A percentile compares a stretch with the other conserved stretches of the same genome.
Evolutionary conservation across 1,140 invertebrate genomes (phyloP).

Genomic region (Heliconius himera): DNA sequence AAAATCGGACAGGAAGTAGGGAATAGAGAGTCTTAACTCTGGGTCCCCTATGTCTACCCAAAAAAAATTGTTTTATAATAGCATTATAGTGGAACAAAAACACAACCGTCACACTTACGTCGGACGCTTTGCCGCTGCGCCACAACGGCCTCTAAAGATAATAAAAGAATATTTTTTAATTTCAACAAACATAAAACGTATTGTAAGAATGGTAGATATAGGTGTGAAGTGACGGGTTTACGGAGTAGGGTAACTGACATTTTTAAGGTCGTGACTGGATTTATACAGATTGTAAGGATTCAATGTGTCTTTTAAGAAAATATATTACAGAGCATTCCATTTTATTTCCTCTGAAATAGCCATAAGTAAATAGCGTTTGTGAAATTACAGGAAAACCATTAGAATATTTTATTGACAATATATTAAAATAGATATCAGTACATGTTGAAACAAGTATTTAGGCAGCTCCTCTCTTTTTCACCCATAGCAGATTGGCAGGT

Average conservation of each 20-base stretch:
- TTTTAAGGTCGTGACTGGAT: conserved; percentile 21
- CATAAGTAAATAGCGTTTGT: not conserved
- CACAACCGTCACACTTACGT: too few relatives aligned
- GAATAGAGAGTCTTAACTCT: too few relatives aligned
- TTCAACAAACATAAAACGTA: not conserved
- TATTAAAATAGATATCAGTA: too few relatives aligned
- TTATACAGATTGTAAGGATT: conserved; percentile 11
- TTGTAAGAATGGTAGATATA: conserved; percentile 15
- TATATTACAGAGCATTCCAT: not conserved
- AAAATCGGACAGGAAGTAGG: too few relatives aligned
- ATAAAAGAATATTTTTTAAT: not conserved
- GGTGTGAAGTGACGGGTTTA: conserved; percentile 6
- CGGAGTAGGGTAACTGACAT: not conserved
- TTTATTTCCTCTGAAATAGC: not conserved
- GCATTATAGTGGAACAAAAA: too few relatives aligned
- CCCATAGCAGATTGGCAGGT: too few relatives aligned
- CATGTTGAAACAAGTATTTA: too few relatives aligned
- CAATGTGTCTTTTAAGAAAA: conserved; percentile 2
- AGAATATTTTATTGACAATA: not conserved
- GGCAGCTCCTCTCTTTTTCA: too few relatives aligned
- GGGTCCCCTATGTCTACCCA: too few relatives aligned
- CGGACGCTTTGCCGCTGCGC: too few relatives aligned
- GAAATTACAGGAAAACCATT: not conserved
- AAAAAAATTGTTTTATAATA: too few relatives aligned
- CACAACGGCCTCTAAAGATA: too few relatives aligned